phyloP scores from a whole-genome alignment of 2,888 invertebrate genomes.

The Empis stercorea region DNA sequence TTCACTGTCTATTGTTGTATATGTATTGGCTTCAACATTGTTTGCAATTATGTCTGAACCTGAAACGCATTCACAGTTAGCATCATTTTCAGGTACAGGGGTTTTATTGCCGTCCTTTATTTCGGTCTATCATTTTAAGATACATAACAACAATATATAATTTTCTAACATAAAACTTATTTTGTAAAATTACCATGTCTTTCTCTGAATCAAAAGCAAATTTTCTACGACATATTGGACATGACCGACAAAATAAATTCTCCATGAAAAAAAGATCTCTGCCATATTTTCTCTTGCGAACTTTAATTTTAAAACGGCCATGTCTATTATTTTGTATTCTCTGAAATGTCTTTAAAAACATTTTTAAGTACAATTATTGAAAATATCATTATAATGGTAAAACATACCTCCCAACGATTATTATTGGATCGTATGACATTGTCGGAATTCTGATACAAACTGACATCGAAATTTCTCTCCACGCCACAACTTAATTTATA shows the following conservation, averaged over 20 bases:
- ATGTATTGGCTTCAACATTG: not conserved
- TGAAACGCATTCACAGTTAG: slow-evolving; percentile 37
- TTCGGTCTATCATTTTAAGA: not conserved
- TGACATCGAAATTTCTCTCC: slow-evolving; percentile 33
- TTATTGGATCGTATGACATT: slow-evolving; percentile 37
- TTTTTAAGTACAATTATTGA: not conserved
- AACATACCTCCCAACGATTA: slow-evolving; percentile 50
- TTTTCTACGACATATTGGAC: slow-evolving; percentile 47
- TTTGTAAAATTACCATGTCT: slow-evolving; percentile 43
- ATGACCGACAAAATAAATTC: slow-evolving; percentile 38
- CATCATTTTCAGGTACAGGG: slow-evolving; percentile 49
- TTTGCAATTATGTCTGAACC: slow-evolving; percentile 25
- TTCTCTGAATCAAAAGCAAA: slow-evolving; percentile 40
- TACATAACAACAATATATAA: slow-evolving; percentile 22
- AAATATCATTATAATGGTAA: not conserved
- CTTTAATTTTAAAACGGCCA: slow-evolving; percentile 50
- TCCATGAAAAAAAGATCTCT: slow-evolving; percentile 39
- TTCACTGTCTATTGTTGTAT: not conserved
- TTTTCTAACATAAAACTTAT: slow-evolving; percentile 35
- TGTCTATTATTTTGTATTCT: slow-evolving; percentile 57
- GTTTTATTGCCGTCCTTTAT: slow-evolving; percentile 21
- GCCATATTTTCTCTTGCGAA: slow-evolving; percentile 51
- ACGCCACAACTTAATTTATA: slow-evolving; percentile 44
- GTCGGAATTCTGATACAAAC: slow-evolving; percentile 33
- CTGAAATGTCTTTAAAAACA: slow-evolving; percentile 43